Percentiles rank a stretch among this genome's conserved stretches.
These are phyloP conservation scores for Mobula birostris DNA, from an alignment of 2,113 vertebrate genomes.

Conservation along the genomic window DNA sequence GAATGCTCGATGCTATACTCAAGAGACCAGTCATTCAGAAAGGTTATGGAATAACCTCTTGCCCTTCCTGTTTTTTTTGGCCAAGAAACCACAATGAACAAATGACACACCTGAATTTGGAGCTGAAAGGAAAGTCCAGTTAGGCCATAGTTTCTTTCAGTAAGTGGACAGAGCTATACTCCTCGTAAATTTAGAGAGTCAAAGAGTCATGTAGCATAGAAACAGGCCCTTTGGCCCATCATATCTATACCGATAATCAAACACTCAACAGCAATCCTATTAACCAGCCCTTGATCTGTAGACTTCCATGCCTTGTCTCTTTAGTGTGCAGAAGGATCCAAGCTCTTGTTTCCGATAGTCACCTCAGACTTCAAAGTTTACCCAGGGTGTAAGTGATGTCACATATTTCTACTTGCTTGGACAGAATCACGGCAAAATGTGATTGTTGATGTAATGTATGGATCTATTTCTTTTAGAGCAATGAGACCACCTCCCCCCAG, in stretches of 20 bases:
- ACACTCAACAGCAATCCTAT: too few relatives aligned
- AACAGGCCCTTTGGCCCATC: too few relatives aligned
- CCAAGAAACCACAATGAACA: background rate
- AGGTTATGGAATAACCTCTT: background rate
- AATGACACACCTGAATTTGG: background rate
- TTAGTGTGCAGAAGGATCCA: background rate
- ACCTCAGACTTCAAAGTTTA: background rate
- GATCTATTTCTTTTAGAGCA: too few relatives aligned
- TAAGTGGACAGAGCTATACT: background rate
- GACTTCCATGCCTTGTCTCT: background rate
- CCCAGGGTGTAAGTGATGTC: background rate
- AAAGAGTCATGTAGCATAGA: too few relatives aligned
- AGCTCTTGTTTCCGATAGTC: background rate
- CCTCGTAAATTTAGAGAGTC: too few relatives aligned
- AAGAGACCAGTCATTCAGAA: background rate
- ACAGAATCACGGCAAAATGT: background rate
- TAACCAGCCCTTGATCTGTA: too few relatives aligned
- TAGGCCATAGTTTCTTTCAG: background rate
- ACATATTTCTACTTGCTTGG: background rate
- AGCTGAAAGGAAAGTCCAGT: background rate
- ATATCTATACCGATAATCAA: too few relatives aligned
- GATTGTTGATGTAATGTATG: background rate
- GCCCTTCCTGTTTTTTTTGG: background rate
- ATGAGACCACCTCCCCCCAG: too few relatives aligned
- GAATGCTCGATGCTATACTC: background rate